Base-by-base conservation (phyloP, 2,113 vertebrate genomes). In the Burhinus bistriatus region DNA sequence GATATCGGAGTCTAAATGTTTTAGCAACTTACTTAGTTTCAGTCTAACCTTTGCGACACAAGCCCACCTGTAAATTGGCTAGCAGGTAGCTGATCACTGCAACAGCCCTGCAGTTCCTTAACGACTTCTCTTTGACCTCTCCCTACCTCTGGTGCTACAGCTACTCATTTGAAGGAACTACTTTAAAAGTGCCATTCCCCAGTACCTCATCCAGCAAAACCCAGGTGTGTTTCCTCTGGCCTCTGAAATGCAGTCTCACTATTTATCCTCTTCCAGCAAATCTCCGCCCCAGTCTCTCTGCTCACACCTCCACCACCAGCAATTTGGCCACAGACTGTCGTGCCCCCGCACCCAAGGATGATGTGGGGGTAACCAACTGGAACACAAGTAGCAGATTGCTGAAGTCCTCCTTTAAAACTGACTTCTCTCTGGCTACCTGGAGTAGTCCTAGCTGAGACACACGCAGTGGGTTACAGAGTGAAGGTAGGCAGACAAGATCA, bases 271-370 rank as follows among this genome's bases (percentile, higher is more conserved):
- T 62, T 77, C 23, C 34, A 57, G 66, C 52, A 49, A 29, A 66
- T 9, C 2, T 64, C 69, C 0, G 0, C 38, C 2, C 4, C 18
- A 13, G 9, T 83, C 26, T 65, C 34, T 23, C 58, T 64, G 62
- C 58, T 79, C 8, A 6, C 21, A 8, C 1, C 0, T 34, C 32
- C 13, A 9, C 34, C 32, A 32, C 20, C 0, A 0, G 65, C n/a
- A 54, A 2, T 52, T 38, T 0, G 0, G 10, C 22, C 5, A 6
- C 40, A 69, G 51, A 25, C 25, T 70, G n/a, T 62, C 38, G 5
- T 84, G 32, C 30, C 61, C n/a, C 29, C 4, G 1, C 2, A 4
- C 5, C 19, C 22, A 51, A 5, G 58, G 58, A 20, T 30, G 19
- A 9, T 10, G 11, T 19, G 21, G 29, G 32, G 19, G 8, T 70